phyloP scores from a whole-genome alignment of 2,797 vertebrate species.

The Vipera ursinii region DNA sequence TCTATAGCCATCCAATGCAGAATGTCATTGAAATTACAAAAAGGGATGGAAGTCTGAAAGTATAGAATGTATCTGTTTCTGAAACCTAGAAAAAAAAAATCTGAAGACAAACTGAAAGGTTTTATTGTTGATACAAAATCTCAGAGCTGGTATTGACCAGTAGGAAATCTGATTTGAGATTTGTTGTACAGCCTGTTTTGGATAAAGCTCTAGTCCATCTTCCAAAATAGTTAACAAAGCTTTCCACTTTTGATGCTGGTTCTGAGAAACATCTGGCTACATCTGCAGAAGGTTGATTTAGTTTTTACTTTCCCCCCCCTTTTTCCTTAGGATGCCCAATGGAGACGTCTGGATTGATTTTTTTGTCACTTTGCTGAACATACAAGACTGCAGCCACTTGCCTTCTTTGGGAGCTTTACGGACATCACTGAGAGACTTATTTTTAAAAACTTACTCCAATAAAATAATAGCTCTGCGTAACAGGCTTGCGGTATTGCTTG shows the following conservation, averaged over 20 bases:
- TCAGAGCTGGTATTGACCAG: background rate
- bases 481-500: conserved; percentile 81
- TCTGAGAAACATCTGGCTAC: background rate
- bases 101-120: background rate
- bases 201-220: background rate
- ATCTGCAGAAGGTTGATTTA: background rate
- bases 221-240: background rate
- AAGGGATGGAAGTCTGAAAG: background rate
- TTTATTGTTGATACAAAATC: background rate
- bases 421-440: conserved; percentile 65
- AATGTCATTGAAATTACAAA: background rate
- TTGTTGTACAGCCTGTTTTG: background rate
- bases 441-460: conserved; percentile 74
- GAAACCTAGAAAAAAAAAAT: no score
- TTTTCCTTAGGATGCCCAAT: conserved; percentile 78
- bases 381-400: conserved; percentile 74
- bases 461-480: conserved; percentile 81
- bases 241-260: background rate
- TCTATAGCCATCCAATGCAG: background rate
- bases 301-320: background rate
- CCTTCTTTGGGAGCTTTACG: conserved; percentile 75
- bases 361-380: conserved; percentile 85
- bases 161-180: background rate
- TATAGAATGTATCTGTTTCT: background rate
- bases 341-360: conserved; percentile 85